phyloP scores from a whole-genome alignment of 2,888 invertebrate genomes.

The Sinelater perroti region DNA sequence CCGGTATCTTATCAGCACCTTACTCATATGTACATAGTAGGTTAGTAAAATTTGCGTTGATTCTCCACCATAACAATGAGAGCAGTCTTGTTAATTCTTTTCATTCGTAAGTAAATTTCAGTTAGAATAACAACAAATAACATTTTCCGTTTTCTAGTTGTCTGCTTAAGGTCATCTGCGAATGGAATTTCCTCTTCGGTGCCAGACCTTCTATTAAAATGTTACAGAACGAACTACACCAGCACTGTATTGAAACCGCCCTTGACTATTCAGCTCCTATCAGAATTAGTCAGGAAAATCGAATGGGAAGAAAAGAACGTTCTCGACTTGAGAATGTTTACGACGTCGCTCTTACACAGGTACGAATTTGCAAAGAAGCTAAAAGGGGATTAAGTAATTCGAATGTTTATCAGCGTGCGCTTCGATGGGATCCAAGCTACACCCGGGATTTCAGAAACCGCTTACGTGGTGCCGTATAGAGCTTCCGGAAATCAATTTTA shows the following conservation, averaged over 20 bases:
- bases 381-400: background rate
- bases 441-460: constrained; percentile 61
- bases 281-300: constrained; percentile 70
- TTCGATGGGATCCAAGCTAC: constrained; percentile 70
- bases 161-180: background rate
- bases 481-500: constrained; percentile 68
- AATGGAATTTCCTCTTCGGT: constrained; percentile 56
- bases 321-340: constrained; percentile 65
- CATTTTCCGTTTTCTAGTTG: constrained; percentile 1
- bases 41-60: background rate
- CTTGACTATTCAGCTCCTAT: constrained; percentile 65
- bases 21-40: background rate
- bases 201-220: constrained; percentile 66
- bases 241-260: constrained; percentile 62
- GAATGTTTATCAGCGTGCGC: constrained; percentile 61
- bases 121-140: no score
- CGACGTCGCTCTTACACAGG: constrained; percentile 68
- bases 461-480: constrained; percentile 66
- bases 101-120: background rate
- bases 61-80: constrained; percentile 10
- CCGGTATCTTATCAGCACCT: constrained; percentile 1
- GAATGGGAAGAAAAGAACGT: constrained; percentile 64
- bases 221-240: constrained; percentile 66
- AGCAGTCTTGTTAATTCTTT: background rate
- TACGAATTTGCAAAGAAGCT: constrained; percentile 43